phyloP scores from a whole-genome alignment of 1,140 invertebrate species.

The Telenomus remus region DNA sequence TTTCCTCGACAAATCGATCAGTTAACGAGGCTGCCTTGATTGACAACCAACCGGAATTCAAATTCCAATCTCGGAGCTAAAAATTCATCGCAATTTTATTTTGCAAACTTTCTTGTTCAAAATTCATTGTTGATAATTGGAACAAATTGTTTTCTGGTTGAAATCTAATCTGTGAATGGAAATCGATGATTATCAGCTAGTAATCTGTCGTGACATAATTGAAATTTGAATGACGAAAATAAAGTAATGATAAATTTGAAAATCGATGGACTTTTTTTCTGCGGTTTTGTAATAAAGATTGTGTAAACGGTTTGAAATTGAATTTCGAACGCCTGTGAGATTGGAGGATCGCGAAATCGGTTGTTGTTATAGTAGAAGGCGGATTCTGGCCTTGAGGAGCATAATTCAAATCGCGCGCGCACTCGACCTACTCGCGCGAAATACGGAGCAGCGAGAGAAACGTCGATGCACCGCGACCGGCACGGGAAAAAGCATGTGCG shows the following conservation, averaged over 20 bases:
- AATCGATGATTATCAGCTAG: too few relatives aligned
- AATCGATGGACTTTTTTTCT: too few relatives aligned
- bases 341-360: conserved; percentile 12
- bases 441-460: conserved; percentile 16
- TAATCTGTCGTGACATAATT: too few relatives aligned
- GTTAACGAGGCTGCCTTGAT: conserved; percentile 31
- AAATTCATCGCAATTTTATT: too few relatives aligned
- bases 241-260: too few relatives aligned
- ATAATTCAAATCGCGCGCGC: conserved; percentile 28
- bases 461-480: conserved; percentile 4
- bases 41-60: conserved; percentile 33
- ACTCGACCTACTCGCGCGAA: conserved; percentile 23
- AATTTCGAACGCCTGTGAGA: neutral
- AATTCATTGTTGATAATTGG: too few relatives aligned
- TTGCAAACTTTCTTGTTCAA: too few relatives aligned
- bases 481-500: neutral
- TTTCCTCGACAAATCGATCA: conserved; percentile 42
- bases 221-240: too few relatives aligned
- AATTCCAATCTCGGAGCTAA: neutral
- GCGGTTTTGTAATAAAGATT: too few relatives aligned
- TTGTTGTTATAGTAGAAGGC: conserved; percentile 4
- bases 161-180: too few relatives aligned
- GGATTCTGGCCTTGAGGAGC: conserved; percentile 29
- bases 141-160: too few relatives aligned
- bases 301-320: too few relatives aligned